Evolutionary conservation across 2,888 invertebrate species (phyloP).

Genomic region (Dryomyza anilis): DNA sequence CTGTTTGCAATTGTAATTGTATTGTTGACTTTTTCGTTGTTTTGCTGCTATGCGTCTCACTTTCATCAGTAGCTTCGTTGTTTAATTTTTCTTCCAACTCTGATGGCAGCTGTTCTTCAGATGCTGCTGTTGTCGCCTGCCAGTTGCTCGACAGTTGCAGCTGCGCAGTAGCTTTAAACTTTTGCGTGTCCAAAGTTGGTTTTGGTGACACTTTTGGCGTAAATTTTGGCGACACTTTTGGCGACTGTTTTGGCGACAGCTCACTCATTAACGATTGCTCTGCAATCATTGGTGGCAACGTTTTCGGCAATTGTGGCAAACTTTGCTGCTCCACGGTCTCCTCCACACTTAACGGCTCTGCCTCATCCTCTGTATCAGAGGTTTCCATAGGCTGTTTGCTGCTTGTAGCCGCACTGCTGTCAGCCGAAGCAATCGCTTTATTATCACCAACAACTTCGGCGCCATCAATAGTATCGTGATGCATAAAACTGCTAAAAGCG

Average conservation of each 20-base stretch:
- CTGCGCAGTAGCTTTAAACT: constrained; percentile 37
- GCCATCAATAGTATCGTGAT: constrained; percentile 40
- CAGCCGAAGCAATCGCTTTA: constrained; percentile 19
- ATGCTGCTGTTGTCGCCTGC: constrained; percentile 4
- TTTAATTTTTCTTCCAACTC: too few species aligned
- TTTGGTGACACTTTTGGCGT: too few species aligned
- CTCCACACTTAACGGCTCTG: constrained; percentile 32
- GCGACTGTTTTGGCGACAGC: too few species aligned
- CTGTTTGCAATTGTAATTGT: too few species aligned
- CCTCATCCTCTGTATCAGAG: constrained; percentile 36
- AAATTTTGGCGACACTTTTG: too few species aligned
- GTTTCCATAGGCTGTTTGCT: constrained; percentile 39
- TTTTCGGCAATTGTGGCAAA: constrained; percentile 46
- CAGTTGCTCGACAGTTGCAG: constrained; percentile 30
- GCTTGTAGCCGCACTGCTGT: constrained; percentile 28
- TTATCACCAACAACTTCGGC: constrained; percentile 6
- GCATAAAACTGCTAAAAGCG: constrained; percentile 45
- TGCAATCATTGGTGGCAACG: constrained; percentile 44
- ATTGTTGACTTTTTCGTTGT: not conserved
- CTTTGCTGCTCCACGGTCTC: too few species aligned
- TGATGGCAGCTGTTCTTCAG: not conserved
- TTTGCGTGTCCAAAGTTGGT: too few species aligned
- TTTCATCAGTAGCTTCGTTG: too few species aligned
- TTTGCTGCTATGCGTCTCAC: too few species aligned
- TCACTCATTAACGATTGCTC: not conserved